Evolutionary conservation across 2,888 invertebrate genomes (phyloP), one percentile per base, ranked within the genome.

Genomic region (Boloria euphrosyne): DNA sequence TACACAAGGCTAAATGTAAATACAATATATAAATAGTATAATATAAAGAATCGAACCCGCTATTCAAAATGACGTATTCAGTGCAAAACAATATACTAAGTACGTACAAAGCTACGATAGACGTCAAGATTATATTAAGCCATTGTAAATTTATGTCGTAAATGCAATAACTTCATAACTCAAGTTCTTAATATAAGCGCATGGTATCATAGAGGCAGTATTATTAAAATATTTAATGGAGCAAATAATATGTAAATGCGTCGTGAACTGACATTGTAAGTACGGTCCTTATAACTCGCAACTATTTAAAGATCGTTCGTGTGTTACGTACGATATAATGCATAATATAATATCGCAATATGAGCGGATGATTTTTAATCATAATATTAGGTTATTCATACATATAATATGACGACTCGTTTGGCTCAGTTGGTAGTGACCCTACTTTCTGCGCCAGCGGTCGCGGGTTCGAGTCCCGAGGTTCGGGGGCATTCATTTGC

Each of bases 161-260:
- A 59, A 5, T 16, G 49, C 58, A 64, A 64, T 38, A 64, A 47
- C 66, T 54, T 60, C 53, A 49, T 60, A 65, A 49, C 65, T 65
- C 59, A 65, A 38, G 27, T 13, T 17, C 47, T 62, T 52, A 68
- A 60, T 68, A 66, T 55, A 51, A 55, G 51, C 46, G 46, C 51
- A 50, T 54, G 66, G 38, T 47, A 18, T 65, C 68, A 65, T 18
- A 68, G 61, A 61, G 65, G 4, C 62, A 62, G 52, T 62, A 67
- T 67, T 71, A 72, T 69, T 72, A 70, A 71, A 72, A 68, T 69
- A 65, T 50, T 67, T 72, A 72, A 68, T 68, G 63, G 65, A 54
- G 55, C 57, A 58, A 71, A 72, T 72, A 69, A 64, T 68, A 72
- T 72, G 72, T 65, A 70, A 72, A 72, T 71, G 59, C 49, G 47